Percentiles rank a stretch among this genome's conserved stretches.
These are phyloP conservation scores for Meiosimyza decipiens DNA, from an alignment of 2,888 invertebrate genomes.

Conservation along the genomic window DNA sequence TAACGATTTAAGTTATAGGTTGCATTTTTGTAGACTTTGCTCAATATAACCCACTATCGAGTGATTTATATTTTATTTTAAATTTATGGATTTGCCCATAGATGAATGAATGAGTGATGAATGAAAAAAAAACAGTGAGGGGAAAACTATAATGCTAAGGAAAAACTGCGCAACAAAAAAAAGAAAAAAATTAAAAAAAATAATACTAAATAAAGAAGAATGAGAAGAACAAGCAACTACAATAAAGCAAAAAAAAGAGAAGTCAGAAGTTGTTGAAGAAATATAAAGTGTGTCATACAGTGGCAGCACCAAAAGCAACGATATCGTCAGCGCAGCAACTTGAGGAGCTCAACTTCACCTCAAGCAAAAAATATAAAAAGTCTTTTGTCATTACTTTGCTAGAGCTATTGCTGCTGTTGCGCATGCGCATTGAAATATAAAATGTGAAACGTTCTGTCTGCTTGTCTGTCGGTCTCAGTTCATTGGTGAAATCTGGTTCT, in stretches of 20 bases:
- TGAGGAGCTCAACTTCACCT: background rate
- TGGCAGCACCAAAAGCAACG: constrained; percentile 18
- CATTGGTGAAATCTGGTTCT: constrained; percentile 52
- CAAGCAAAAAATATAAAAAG: constrained; percentile 9
- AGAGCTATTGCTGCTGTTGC: constrained; percentile 1
- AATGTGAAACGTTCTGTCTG: background rate
- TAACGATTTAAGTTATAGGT: too few species aligned
- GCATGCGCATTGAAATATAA: constrained; percentile 19
- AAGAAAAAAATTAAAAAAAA: background rate
- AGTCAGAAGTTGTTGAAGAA: constrained; percentile 2
- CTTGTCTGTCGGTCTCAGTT: background rate
- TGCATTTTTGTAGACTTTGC: too few species aligned
- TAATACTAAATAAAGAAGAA: background rate
- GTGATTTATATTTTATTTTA: too few species aligned
- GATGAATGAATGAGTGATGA: background rate
- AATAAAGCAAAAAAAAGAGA: constrained; percentile 2
- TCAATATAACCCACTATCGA: too few species aligned
- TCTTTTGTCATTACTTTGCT: background rate
- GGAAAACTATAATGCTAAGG: background rate
- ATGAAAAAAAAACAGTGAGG: background rate
- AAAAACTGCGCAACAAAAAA: background rate
- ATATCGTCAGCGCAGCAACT: constrained; percentile 15
- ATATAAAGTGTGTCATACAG: constrained; percentile 26
- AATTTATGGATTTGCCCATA: too few species aligned
- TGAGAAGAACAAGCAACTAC: background rate